These are phyloP conservation scores for Papilio xuthus DNA, from an alignment of 1,140 invertebrate genomes.

Conservation along the genomic window DNA sequence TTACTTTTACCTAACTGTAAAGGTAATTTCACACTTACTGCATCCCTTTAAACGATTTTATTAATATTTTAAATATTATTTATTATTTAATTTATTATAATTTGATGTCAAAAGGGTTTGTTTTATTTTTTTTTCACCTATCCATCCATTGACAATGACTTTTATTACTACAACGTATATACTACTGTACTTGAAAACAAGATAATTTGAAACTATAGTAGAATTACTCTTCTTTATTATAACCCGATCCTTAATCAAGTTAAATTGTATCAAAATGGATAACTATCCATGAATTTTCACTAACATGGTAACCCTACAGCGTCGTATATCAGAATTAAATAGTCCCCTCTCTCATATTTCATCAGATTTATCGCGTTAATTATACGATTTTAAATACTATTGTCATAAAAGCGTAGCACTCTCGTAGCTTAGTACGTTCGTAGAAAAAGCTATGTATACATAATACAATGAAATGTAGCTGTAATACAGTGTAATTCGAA, in stretches of 20 bases:
- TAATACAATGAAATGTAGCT: background rate
- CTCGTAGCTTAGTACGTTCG: constrained; percentile 16
- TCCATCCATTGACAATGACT: too few species aligned
- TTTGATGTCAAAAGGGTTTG: too few species aligned
- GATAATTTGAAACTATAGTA: background rate
- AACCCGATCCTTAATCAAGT: constrained; percentile 25
- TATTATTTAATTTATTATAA: too few species aligned
- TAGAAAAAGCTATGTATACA: background rate
- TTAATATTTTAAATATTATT: too few species aligned
- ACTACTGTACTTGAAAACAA: background rate
- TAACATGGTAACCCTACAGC: constrained; percentile 26
- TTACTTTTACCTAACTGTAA: too few species aligned
- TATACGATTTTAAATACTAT: constrained; percentile 25
- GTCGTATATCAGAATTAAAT: constrained; percentile 35
- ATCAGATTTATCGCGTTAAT: constrained; percentile 37
- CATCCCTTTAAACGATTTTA: too few species aligned
- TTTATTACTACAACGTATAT: background rate
- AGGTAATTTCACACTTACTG: too few species aligned
- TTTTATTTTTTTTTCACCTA: too few species aligned
- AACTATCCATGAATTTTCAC: background rate
- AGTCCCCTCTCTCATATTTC: constrained; percentile 32
- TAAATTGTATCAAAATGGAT: background rate
- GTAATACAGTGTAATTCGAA: background rate
- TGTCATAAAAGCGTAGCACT: constrained; percentile 25
- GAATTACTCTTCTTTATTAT: background rate